Base-by-base conservation (phyloP, 2,797 vertebrate genomes). In the Chaenodraco wilsoni region DNA sequence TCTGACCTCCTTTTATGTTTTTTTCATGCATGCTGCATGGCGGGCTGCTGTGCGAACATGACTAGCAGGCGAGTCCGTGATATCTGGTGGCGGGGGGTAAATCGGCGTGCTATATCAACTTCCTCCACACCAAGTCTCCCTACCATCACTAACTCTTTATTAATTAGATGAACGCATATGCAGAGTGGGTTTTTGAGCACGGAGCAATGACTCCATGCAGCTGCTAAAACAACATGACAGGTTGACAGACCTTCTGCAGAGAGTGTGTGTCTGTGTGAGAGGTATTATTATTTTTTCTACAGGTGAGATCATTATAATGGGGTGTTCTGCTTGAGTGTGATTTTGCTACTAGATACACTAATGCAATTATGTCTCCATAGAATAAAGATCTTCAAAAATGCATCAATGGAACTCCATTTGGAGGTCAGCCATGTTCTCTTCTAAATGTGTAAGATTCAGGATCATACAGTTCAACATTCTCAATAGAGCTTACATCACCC, bases 1-100 rank as follows among this genome's bases (percentile, higher is more conserved):
- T 78, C 50, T 83, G 81, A 79, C 84, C 86, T 84, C 77, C 69
- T 85, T 86, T 84, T 72, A 52, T 69, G 74, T 59, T 65, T 74
- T 37, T 69, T 78, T 75, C 66, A 73, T 3, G 3, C 81, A 71
- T 27, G 76, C 73, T 21, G 81, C 1, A 81, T 78, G 72, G 58
- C 16, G 9, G 64, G 66, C 77, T 64, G 86, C 88, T 86, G 87
- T 23, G 89, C 1, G 62, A 85, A 84, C 89, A 86, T 57, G 83
- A 83, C 86, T 87, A 7, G 45, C 81, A 76, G 87, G 85, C 83
- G 75, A 83, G 85, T 81, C 85, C 79, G 13, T 80, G 73, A 76
- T 82, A 81, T 76, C 44, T 5, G 37, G 43, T 76, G 78, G 87
- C 23, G 59, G 91, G 90, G 86, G 91, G 90, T 90, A 92, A 90